phyloP scores from a whole-genome alignment of 2,888 invertebrate species.

The Temnothorax rugatulus region DNA sequence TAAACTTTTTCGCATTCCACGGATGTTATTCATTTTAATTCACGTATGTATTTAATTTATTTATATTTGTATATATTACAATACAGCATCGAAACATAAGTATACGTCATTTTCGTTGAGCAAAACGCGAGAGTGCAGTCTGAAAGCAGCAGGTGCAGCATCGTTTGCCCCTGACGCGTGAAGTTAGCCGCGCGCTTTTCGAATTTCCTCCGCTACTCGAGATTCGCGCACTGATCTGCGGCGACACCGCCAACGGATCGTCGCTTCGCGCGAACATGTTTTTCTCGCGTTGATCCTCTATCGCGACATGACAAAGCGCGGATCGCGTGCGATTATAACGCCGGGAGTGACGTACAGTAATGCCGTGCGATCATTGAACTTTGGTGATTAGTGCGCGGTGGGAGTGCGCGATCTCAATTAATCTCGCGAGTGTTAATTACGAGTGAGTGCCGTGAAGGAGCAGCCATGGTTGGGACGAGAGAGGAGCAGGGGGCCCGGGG shows the following conservation, averaged over 20 bases:
- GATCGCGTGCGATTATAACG: background rate
- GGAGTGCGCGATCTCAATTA: background rate
- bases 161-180: background rate
- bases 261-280: background rate
- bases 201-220: background rate
- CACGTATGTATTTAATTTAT: background rate
- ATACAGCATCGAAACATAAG: background rate
- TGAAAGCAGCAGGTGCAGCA: too few species aligned
- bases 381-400: background rate
- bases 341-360: background rate
- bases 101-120: background rate
- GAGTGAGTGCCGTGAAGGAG: background rate
- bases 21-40: background rate
- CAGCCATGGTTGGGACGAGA: background rate
- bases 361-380: background rate
- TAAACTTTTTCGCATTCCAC: background rate
- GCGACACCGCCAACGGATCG: background rate
- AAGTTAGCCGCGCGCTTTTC: background rate
- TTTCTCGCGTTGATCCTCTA: background rate
- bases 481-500: background rate
- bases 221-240: background rate
- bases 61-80: background rate
- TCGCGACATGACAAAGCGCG: background rate
- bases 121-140: background rate
- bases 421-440: background rate